Base-by-base conservation (phyloP, 2,797 vertebrate species). In the Tapera naevia region DNA sequence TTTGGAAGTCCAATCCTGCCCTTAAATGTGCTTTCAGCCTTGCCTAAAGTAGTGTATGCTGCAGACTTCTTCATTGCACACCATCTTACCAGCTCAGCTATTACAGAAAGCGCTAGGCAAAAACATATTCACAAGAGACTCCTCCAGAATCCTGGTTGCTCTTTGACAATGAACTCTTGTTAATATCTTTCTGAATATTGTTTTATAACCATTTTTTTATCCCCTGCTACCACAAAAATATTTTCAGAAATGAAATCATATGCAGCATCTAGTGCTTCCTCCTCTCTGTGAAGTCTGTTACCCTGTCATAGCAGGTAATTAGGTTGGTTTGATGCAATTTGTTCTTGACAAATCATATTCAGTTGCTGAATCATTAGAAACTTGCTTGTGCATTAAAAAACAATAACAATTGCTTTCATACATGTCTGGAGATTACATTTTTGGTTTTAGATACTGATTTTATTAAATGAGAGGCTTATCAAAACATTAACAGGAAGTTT, bases 361-460 rank as follows among this genome's bases (percentile, higher is more conserved):
- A 19, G 39, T 64, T 69, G 60, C 50, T 75, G 69, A 91, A 93
- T 93, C 80, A 85, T 73, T 92, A 80, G 54, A 62, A 89, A 91
- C 33, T 91, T 60, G n/a, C 45, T 76, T 86, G 39, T 17, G 17
- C 50, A 24, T 80, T 56, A 60, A 69, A 86, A 79, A 27, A 1
- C 33, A 74, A 22, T 27, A 71, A 43, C n/a, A 62, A 76, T 75
- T 80, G 15, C 24, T 87, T 91, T 85, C 0, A 0, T 64, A 33
- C 10, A 10, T 8, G 11, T 18, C 67, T 70, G 48, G 48, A 45
- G 24, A 73, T 80, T 72, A 58, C 1, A 4, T 89, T 88, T 83
- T 81, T 90, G n/a, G 1, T 72, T 72, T 75, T 58, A 54, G 4
- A 4, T 69, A 46, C 5, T 24, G 69, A 27, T 74, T 91, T 86